phyloP scores from a whole-genome alignment of 2,113 vertebrate species.

The Lota lota region DNA sequence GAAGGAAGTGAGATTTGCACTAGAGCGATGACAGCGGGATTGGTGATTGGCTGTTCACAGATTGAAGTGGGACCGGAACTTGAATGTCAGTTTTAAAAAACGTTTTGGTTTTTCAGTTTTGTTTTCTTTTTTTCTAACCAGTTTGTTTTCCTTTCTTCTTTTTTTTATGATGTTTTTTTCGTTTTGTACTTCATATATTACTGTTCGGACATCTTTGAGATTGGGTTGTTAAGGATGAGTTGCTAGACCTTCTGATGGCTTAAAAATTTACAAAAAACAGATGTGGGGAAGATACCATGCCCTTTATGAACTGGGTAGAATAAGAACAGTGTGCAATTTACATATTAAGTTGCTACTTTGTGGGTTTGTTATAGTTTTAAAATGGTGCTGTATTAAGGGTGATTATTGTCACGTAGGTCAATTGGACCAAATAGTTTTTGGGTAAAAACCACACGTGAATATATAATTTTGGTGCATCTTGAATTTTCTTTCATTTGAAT shows the following conservation, averaged over 20 bases:
- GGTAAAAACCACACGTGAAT: constrained; percentile 55
- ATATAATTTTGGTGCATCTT: constrained; percentile 56
- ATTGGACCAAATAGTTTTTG: constrained; percentile 53
- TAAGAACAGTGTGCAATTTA: constrained; percentile 31
- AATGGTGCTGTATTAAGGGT: constrained; percentile 41
- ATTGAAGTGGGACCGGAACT: constrained; percentile 69
- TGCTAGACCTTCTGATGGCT: constrained; percentile 36
- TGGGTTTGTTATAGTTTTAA: constrained; percentile 29
- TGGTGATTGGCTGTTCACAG: constrained; percentile 63
- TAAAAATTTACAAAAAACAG: constrained; percentile 15
- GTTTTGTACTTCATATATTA: constrained; percentile 56
- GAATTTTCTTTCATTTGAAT: constrained; percentile 29
- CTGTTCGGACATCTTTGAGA: constrained; percentile 37
- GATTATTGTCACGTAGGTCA: constrained; percentile 35
- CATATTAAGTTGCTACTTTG: constrained; percentile 39
- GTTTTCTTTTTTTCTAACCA: constrained; percentile 42
- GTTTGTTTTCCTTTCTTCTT: constrained; percentile 31
- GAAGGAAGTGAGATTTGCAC: constrained; percentile 59
- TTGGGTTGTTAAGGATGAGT: constrained; percentile 37
- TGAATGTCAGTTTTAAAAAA: constrained; percentile 68
- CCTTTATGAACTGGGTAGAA: constrained; percentile 29
- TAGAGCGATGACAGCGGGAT: constrained; percentile 67
- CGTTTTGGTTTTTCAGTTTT: constrained; percentile 13
- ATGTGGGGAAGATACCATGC: constrained; percentile 34
- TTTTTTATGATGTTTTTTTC: constrained; percentile 20